Base-by-base conservation (phyloP, 2,888 invertebrate genomes). In the Cecidostiba fungosa region DNA sequence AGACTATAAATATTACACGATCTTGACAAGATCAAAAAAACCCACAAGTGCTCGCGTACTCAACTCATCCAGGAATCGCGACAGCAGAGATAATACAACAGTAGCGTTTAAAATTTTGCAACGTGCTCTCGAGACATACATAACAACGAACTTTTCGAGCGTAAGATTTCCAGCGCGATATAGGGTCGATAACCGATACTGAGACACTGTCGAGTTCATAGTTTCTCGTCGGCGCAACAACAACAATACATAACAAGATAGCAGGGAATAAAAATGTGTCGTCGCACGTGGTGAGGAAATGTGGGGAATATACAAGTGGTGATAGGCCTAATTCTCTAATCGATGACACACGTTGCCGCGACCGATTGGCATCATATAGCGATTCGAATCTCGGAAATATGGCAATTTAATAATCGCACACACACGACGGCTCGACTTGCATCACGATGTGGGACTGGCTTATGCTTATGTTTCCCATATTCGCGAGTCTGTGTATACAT, bases 111-210 rank as follows among this genome's bases (percentile, higher is more conserved):
- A 16, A 10, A 47, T 81, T 62, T 69, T 59, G 32, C 70, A 78
- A 78, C 73, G 81, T 10, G 29, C 62, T 23, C 54, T 14, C 3
- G 14, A 26, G 54, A 14, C 29, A 39, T 3, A 73, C 50, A 23
- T 72, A 36, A 39, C 19, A 72, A 70, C 39, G 74, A 47, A 78
- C 62, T 78, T 77, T 70, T 12, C 77, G 29, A 73, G 43, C 50
- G 43, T 12, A 59, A 59, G 72, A 73, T 83, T 72, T 19, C 59
- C 78, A 77, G 72, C 23, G 47, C 62, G 78, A 77, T n/a, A 78
- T 43, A 47, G 78, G 83, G 81, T 86, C 86, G 84, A 84, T 82
- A 86, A 78, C 86, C 86, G 86, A 86, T 86, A 84, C 84, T 79
- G 82, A 82, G 70, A 59, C 79, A 29, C 43, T 36, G 74, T 10